Base-by-base conservation (phyloP, 2,797 vertebrate species). In the Xiphorhynchus erythropygius region DNA sequence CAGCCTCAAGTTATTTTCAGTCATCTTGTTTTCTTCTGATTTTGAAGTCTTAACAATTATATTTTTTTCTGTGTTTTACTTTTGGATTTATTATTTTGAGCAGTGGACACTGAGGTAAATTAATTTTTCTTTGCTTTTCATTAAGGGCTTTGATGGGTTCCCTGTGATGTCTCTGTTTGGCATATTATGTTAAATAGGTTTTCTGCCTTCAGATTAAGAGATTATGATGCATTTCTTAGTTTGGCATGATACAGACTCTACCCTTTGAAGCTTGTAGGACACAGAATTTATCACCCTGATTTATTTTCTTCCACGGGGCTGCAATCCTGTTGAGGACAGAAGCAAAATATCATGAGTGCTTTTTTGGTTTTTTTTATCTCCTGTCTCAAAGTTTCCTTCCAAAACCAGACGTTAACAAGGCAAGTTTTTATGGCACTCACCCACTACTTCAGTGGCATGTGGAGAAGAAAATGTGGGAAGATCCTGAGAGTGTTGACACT, bases 191-290 rank as follows among this genome's bases (percentile, higher is more conserved):
- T 93, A 91, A 89, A 53, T 33, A 84, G 32, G 19, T 8, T 75
- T 84, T 91, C 65, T 90, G 64, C 35, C 41, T 93, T 87, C 69
- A 87, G 62, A 92, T 60, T 87, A 90, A 69, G 67, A 88, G 62
- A 93, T 85, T 89, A 79, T 59, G 71, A 64, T 62, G 16, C 22
- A 18, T 52, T 30, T 84, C n/a, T 74, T 65, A 95, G 84, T 76
- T 35, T 67, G 32, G 21, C 49, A 42, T 52, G 53, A 57, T 44
- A 62, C 21, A 67, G 49, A 30, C 27, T 67, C 24, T 47, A 22
- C 0, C 0, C 33, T 86, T 78, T 76, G 57, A 93, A 71, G 13
- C 24, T 68, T 50, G 27, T 7, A 67, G 60, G 55, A 49, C 18
- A 44, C 42, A 82, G 16, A 86, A 84, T 74, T 87, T 63, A 67